Conservation (phyloP, 2,888 invertebrate genomes). For the Caenorhabditis zanzibari region DNA sequence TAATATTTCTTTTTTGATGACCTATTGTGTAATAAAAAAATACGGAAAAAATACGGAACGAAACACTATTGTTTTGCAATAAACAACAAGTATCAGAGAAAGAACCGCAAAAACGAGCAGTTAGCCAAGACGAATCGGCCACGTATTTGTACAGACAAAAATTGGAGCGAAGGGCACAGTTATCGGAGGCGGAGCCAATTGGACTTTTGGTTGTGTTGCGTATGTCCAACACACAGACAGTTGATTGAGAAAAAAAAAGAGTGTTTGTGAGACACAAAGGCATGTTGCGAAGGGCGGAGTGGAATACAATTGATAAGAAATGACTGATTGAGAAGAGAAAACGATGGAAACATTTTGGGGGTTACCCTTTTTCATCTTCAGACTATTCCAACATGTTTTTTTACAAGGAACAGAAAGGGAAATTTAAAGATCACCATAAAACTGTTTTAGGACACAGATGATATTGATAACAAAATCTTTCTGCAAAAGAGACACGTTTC, state of each 20-base stretch:
- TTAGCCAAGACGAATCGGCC: constrained; percentile 3
- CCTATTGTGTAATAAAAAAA: constrained; percentile 2
- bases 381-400: constrained; percentile 19
- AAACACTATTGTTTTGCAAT: background rate
- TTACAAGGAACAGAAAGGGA: constrained; percentile 39
- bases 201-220: constrained; percentile 58
- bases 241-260: constrained; percentile 23
- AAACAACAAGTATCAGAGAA: too few relatives aligned
- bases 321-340: constrained; percentile 10
- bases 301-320: constrained; percentile 27
- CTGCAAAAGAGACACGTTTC: background rate
- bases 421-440: constrained; percentile 30
- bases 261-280: constrained; percentile 54
- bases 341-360: constrained; percentile 37
- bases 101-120: constrained; percentile 8
- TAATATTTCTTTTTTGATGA: background rate
- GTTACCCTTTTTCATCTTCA: constrained; percentile 58
- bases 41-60: background rate
- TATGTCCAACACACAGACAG: constrained; percentile 37
- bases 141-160: constrained; percentile 59
- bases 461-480: constrained; percentile 8
- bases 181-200: constrained; percentile 38
- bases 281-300: constrained; percentile 45
- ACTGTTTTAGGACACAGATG: background rate
- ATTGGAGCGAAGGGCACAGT: constrained; percentile 49